Base-by-base conservation (phyloP, 2,888 invertebrate species). In the Agrotis ipsilon region DNA sequence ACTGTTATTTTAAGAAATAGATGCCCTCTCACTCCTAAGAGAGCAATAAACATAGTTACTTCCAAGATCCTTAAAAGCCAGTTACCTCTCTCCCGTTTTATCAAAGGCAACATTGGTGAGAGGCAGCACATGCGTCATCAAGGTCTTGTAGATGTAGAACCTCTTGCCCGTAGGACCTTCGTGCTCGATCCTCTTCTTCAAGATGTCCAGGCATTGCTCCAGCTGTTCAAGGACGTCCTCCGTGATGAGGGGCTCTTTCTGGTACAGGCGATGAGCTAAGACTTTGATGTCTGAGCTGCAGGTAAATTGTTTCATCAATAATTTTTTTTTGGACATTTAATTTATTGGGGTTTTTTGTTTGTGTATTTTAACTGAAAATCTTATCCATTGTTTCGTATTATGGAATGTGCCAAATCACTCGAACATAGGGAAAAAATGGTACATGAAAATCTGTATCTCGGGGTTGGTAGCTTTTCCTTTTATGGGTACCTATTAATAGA, bases 51-150 rank as follows among this genome's bases (percentile, higher is more conserved):
- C 11, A n/a, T 45, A 32, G n/a, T 39, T 58, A 6, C 18, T 24
- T n/a, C 63, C 18, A 51, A n/a, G 11, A 48, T 11, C 14, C 39
- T 48, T 11, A 0, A 19, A 71, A 51, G 14, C 9, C 2, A 32
- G 72, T 77, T 90, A 97, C 97, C 95, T 96, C 80, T 96, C 96
- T 16, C 98, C 98, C 86, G 94, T 94, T 90, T 97, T 97, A 91
- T 98, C 97, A 86, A 98, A 97, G 51, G 97, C 97, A 32, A 98
- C 97, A 86, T 98, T 98, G 7, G 98, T 98, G 48, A 98, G 92
- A 2, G 98, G 98, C 78, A 98, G 92, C 19, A 97, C 96, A 88
- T 98, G 98, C 0, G 97, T 97, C 87, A 96, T 96, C 77, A 98
- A 90, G 0, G 97, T 97, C 91, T 97, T 97, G 93, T 97, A 97